Evolutionary conservation across 1,140 invertebrate genomes (phyloP).

Genomic region (Musca vetustissima): DNA sequence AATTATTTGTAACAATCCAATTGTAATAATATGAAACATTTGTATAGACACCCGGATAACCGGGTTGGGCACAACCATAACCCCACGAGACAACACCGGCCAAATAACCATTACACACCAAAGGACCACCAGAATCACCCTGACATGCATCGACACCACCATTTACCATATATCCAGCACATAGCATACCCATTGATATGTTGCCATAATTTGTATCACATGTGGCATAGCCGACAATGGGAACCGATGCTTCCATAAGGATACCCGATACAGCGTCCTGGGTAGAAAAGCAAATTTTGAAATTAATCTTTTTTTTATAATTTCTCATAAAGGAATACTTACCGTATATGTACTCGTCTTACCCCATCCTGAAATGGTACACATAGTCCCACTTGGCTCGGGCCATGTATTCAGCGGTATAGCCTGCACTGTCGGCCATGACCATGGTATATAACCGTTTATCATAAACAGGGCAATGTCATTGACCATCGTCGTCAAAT

Average conservation of each 20-base stretch:
- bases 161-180: conserved; percentile 33
- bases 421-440: conserved; percentile 25
- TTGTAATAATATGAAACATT: conserved; percentile 62
- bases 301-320: background rate
- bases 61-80: conserved; percentile 59
- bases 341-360: conserved; percentile 9
- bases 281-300: background rate
- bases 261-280: conserved; percentile 28
- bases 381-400: conserved; percentile 21
- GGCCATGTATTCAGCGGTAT: conserved; percentile 26
- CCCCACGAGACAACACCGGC: conserved; percentile 63
- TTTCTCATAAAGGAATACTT: conserved; percentile 8
- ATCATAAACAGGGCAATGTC: conserved; percentile 43
- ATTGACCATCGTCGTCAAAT: conserved; percentile 29
- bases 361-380: conserved; percentile 43
- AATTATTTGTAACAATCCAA: conserved; percentile 54
- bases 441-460: conserved; percentile 41
- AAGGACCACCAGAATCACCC: conserved; percentile 52
- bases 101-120: conserved; percentile 44
- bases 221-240: conserved; percentile 26
- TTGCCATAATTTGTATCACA: conserved; percentile 32
- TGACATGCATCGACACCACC: conserved; percentile 48
- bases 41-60: conserved; percentile 66
- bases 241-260: conserved; percentile 31
- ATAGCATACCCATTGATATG: conserved; percentile 30